A percentile compares a stretch with the other conserved stretches of the same genome.
phyloP scores from a whole-genome alignment of 2,797 vertebrate genomes.

The Mallotus villosus region DNA sequence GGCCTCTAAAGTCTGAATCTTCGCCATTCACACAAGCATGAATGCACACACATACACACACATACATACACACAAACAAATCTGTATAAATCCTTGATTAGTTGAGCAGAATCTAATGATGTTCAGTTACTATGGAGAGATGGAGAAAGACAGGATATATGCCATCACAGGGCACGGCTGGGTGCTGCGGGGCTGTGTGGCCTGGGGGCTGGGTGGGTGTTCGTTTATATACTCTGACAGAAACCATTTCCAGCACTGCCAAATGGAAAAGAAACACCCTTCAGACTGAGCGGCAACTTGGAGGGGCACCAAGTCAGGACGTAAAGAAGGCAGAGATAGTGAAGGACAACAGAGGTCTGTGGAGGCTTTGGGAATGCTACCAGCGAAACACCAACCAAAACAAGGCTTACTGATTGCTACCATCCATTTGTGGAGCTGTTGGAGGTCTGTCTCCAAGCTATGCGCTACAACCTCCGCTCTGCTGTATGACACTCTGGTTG shows the following conservation, averaged over 20 bases:
- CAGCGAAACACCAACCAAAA: neutral
- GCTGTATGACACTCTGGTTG: too few species aligned
- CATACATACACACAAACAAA: neutral
- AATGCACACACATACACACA: neutral
- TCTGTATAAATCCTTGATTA: conserved; percentile 29
- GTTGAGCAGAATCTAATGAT: conserved; percentile 47
- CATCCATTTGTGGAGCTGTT: neutral
- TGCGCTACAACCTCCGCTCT: too few species aligned
- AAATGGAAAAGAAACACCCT: conserved; percentile 56
- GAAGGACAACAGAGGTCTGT: conserved; percentile 27
- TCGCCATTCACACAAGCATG: neutral
- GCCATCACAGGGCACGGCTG: conserved; percentile 28
- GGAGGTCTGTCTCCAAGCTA: too few species aligned
- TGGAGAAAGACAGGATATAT: neutral
- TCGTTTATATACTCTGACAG: conserved; percentile 76
- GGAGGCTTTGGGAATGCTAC: conserved; percentile 21
- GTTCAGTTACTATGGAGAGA: neutral
- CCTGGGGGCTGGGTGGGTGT: conserved; percentile 37
- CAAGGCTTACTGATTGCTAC: neutral
- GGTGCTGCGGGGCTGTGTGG: neutral
- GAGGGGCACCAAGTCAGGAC: conserved; percentile 53
- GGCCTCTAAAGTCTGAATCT: conserved; percentile 38
- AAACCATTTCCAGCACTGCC: conserved; percentile 75
- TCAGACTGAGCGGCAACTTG: conserved; percentile 48
- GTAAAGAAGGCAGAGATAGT: conserved; percentile 40